Percentiles rank a stretch among this genome's conserved stretches.
Evolutionary conservation across 2,797 vertebrate species (phyloP).

Genomic region (Simalia tracyae): DNA sequence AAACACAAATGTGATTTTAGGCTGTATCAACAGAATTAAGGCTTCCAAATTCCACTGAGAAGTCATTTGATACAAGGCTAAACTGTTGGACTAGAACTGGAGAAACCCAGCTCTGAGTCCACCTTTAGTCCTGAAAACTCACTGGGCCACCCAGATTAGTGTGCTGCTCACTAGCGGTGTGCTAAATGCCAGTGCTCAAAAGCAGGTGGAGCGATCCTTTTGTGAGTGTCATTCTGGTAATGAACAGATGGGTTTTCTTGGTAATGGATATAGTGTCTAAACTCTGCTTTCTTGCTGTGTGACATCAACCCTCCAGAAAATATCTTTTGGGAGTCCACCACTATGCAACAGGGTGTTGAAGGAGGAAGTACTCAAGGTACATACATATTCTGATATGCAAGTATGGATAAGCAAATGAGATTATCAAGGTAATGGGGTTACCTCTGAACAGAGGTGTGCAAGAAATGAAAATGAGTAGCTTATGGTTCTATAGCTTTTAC

Average conservation of each 20-base stretch:
- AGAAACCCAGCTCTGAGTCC: neutral
- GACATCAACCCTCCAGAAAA: neutral
- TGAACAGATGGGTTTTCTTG: constrained; percentile 84
- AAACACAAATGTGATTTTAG: neutral
- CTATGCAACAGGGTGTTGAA: neutral
- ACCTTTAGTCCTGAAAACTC: neutral
- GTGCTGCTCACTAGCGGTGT: constrained; percentile 79
- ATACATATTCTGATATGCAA: neutral
- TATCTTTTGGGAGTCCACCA: rapidly evolving
- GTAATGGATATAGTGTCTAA: constrained; percentile 79
- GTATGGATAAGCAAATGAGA: neutral
- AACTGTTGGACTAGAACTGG: neutral
- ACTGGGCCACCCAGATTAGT: constrained; percentile 77
- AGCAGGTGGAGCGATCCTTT: constrained; percentile 82
- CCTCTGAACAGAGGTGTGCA: neutral
- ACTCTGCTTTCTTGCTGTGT: constrained; percentile 68
- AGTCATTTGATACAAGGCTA: neutral
- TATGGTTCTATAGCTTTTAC: neutral
- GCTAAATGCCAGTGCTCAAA: constrained; percentile 42
- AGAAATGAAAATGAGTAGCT: no score
- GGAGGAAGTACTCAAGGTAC: constrained; percentile 1
- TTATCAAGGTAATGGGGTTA: neutral
- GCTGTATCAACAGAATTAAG: neutral
- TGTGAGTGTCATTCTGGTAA: constrained; percentile 76
- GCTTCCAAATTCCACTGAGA: neutral